Evolutionary conservation across 2,113 vertebrate genomes (phyloP).

Genomic region (Leucopsar rothschildi): DNA sequence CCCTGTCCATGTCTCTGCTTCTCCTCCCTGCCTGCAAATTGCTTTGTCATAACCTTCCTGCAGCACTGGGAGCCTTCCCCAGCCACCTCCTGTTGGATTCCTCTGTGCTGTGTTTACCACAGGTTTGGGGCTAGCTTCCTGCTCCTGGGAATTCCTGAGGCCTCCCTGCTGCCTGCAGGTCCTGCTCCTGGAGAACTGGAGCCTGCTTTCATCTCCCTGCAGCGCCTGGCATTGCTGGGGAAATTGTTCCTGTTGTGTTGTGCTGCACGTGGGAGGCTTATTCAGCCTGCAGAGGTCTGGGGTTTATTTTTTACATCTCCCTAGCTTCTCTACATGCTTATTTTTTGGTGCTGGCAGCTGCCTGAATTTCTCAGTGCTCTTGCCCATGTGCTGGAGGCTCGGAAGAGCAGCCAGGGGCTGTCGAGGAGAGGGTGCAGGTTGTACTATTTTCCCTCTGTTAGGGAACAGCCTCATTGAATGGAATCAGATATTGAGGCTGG

Average conservation of each 20-base stretch:
- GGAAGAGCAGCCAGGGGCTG: not conserved
- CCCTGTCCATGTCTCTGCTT: accelerated
- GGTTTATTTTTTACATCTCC: not conserved
- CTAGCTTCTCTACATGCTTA: not conserved
- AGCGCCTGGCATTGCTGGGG: not conserved
- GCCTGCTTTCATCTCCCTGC: not conserved
- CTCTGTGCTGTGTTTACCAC: not conserved
- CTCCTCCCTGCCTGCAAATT: not conserved
- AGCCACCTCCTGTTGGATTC: not conserved
- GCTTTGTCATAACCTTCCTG: not conserved
- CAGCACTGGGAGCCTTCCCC: not conserved
- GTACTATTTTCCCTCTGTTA: not conserved
- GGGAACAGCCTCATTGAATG: accelerated
- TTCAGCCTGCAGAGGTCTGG: not conserved
- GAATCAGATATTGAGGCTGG: not conserved
- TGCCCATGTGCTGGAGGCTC: accelerated
- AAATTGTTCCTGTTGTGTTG: not conserved
- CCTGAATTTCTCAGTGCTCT: not conserved
- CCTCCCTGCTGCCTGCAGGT: not conserved
- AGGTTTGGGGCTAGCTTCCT: not conserved
- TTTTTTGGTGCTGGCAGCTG: not conserved
- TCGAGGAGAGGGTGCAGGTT: not conserved
- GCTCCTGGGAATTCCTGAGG: not conserved
- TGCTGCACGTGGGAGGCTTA: not conserved
- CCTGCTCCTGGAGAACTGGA: not conserved